Evolutionary conservation across 2,888 invertebrate genomes (phyloP).

Genomic region (Cerceris rybyensis): DNA sequence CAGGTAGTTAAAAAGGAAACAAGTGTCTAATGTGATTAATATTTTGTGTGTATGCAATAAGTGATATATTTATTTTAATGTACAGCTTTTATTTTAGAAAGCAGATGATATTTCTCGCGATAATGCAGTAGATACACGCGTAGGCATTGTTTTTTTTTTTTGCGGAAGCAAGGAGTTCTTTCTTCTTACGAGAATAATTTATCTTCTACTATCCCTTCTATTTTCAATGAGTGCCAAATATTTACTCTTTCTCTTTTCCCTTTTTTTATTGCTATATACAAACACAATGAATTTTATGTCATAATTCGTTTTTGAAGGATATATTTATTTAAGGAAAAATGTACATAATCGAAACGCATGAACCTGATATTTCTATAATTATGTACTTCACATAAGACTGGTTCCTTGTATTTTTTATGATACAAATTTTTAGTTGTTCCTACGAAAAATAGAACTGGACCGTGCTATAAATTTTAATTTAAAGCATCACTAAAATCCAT

Average conservation of each 20-base stretch:
- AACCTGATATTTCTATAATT: slow-evolving; percentile 28
- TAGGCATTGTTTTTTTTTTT: not conserved
- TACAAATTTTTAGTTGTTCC: slow-evolving; percentile 1
- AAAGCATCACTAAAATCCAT: not conserved
- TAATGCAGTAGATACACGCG: not conserved
- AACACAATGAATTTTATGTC: slow-evolving; percentile 19
- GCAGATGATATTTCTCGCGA: slow-evolving; percentile 12
- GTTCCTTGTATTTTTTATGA: slow-evolving; percentile 18
- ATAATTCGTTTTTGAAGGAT: slow-evolving; percentile 30
- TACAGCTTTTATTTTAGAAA: slow-evolving; percentile 24
- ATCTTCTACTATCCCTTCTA: not conserved
- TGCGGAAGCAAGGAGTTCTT: slow-evolving; percentile 3
- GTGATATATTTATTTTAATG: slow-evolving; percentile 44
- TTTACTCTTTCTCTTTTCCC: slow-evolving; percentile 17
- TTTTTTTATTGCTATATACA: slow-evolving; percentile 4
- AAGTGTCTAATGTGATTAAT: slow-evolving; percentile 72
- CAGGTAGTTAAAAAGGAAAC: slow-evolving; percentile 77
- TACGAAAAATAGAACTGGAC: not conserved
- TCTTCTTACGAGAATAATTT: slow-evolving; percentile 15
- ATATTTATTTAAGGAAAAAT: slow-evolving; percentile 50
- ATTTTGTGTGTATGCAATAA: slow-evolving; percentile 22
- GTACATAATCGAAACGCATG: slow-evolving; percentile 50
- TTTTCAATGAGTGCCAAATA: slow-evolving; percentile 26
- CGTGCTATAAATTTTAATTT: slow-evolving; percentile 1
- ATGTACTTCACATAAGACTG: slow-evolving; percentile 20